Conservation (phyloP, 2,888 invertebrate genomes). For the Geophilus truncorum region DNA sequence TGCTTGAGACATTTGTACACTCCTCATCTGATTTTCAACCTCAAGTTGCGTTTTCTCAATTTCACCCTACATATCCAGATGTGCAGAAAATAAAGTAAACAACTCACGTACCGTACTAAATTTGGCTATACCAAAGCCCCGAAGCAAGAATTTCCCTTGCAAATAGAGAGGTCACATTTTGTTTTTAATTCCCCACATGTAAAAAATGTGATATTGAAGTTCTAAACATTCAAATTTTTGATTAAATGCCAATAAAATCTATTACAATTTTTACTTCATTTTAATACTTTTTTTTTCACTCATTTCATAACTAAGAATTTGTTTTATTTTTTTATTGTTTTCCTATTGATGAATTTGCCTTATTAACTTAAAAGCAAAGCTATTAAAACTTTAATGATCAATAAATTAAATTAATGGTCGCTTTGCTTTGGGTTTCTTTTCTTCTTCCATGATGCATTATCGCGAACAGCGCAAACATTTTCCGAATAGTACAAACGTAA, state of each 20-base stretch:
- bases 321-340: neutral
- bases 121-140: neutral
- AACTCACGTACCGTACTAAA: neutral
- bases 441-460: neutral
- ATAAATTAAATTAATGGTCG: neutral
- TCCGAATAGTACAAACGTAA: too few relatives aligned
- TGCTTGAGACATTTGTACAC: neutral
- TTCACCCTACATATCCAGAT: conserved; percentile 7
- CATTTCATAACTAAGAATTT: neutral
- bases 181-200: neutral
- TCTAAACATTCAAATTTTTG: neutral
- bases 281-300: neutral
- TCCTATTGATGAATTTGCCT: neutral
- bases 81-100: conserved; percentile 20
- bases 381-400: neutral
- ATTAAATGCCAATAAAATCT: too few relatives aligned
- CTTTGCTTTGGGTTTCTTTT: neutral
- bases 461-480: neutral
- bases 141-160: neutral
- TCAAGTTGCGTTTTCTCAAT: neutral
- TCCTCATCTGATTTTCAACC: neutral
- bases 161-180: neutral
- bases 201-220: neutral
- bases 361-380: neutral
- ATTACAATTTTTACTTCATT: too few relatives aligned